These are phyloP conservation scores for Andrena trimmerana DNA, from an alignment of 2,888 invertebrate genomes.

Conservation along the genomic window DNA sequence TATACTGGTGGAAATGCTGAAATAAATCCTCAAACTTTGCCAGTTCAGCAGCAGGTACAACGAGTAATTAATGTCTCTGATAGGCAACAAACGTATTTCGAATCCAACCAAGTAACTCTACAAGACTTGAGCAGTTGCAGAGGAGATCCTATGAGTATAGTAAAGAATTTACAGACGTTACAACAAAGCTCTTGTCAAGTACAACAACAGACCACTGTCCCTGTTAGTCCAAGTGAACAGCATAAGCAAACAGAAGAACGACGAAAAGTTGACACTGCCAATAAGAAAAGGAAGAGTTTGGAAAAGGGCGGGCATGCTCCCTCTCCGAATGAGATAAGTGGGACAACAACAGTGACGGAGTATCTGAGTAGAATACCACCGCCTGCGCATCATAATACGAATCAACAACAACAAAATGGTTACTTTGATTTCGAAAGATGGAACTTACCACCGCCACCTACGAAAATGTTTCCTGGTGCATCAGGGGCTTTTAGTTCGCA, in stretches of 20 bases:
- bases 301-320: slow-evolving; percentile 86
- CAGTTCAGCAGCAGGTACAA: slow-evolving; percentile 84
- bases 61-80: slow-evolving; percentile 86
- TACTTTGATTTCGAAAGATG: slow-evolving; percentile 94
- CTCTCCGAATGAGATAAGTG: slow-evolving; percentile 87
- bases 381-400: slow-evolving; percentile 90
- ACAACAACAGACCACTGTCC: slow-evolving; percentile 85
- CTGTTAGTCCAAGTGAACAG: slow-evolving; percentile 76
- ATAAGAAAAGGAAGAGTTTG: slow-evolving; percentile 88
- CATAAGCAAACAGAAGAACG: slow-evolving; percentile 83
- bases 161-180: slow-evolving; percentile 89
- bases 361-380: slow-evolving; percentile 89
- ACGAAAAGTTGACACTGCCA: slow-evolving; percentile 80
- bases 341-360: slow-evolving; percentile 86
- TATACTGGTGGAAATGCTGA: slow-evolving; percentile 83
- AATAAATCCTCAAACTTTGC: slow-evolving; percentile 85
- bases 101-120: slow-evolving; percentile 88
- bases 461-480: slow-evolving; percentile 89
- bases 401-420: slow-evolving; percentile 88
- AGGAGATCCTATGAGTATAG: slow-evolving; percentile 92
- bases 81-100: slow-evolving; percentile 89
- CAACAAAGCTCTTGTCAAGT: slow-evolving; percentile 87
- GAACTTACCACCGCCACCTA: slow-evolving; percentile 90
- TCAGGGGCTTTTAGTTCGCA: slow-evolving; percentile 87
- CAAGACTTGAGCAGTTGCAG: slow-evolving; percentile 91